Conservation (phyloP, 2,888 invertebrate genomes). For the Ormyrus rosae region DNA sequence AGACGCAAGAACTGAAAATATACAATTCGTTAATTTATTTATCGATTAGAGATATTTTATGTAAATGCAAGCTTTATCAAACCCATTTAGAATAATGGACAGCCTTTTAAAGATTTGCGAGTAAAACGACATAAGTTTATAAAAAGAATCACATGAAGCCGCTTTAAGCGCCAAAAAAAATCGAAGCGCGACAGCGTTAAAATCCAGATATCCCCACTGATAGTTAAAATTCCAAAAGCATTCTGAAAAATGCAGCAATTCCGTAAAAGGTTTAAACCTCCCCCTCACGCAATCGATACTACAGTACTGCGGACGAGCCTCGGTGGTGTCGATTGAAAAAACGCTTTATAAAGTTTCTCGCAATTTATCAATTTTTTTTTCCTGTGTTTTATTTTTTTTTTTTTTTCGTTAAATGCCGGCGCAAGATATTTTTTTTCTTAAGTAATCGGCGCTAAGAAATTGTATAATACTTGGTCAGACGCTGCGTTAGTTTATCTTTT, state of each 20-base stretch:
- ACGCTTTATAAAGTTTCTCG: conserved; percentile 20
- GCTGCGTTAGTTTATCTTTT: neutral
- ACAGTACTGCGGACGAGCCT: neutral
- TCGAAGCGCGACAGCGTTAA: too few species aligned
- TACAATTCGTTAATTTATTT: too few species aligned
- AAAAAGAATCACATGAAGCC: too few species aligned
- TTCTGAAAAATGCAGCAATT: neutral
- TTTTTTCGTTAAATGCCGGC: too few species aligned
- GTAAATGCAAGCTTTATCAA: too few species aligned
- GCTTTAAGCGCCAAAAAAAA: too few species aligned
- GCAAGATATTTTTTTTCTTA: neutral
- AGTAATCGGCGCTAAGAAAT: conserved; percentile 31
- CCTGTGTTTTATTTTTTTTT: neutral
- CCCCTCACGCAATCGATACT: conserved; percentile 7
- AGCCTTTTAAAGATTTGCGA: too few species aligned
- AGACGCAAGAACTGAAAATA: too few species aligned
- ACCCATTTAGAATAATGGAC: too few species aligned
- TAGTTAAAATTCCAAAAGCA: conserved; percentile 7
- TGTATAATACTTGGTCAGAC: conserved; percentile 27
- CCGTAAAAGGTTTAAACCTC: neutral
- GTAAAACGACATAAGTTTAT: too few species aligned
- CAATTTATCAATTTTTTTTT: neutral
- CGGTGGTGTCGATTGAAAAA: conserved; percentile 11
- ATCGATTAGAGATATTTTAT: too few species aligned
- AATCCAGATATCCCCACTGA: too few species aligned